Conservation (phyloP, 1,140 invertebrate genomes). For the Achatina immaculata region DNA sequence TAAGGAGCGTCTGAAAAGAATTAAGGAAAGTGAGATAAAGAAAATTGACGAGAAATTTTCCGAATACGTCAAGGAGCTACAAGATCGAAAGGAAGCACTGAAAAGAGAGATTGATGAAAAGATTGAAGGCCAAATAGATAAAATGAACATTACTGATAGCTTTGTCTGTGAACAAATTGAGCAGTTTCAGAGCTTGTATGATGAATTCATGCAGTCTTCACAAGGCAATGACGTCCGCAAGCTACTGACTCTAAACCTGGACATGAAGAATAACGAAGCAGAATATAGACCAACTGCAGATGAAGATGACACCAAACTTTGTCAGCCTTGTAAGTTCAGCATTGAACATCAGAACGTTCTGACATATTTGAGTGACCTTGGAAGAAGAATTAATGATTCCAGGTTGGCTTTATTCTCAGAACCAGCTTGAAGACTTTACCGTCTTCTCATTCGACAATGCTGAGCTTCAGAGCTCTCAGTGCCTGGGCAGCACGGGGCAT, state of each 20-base stretch:
- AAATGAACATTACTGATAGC: constrained; percentile 57
- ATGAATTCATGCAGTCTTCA: constrained; percentile 54
- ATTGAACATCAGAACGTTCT: constrained; percentile 53
- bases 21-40: constrained; percentile 54
- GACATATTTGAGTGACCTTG: constrained; percentile 60
- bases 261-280: constrained; percentile 55
- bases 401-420: too few species aligned
- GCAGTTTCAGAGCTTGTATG: constrained; percentile 59
- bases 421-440: too few species aligned
- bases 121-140: constrained; percentile 58
- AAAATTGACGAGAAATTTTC: constrained; percentile 65
- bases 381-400: constrained; percentile 50
- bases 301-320: constrained; percentile 58
- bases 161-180: constrained; percentile 57
- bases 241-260: constrained; percentile 58
- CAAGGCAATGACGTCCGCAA: constrained; percentile 56
- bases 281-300: constrained; percentile 52
- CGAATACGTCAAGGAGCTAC: constrained; percentile 59
- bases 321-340: constrained; percentile 55
- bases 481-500: too few species aligned
- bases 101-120: constrained; percentile 52
- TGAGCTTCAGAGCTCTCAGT: too few species aligned
- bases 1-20: constrained; percentile 60
- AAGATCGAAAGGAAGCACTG: constrained; percentile 59
- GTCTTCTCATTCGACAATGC: too few species aligned